Percentiles rank a stretch among this genome's conserved stretches.
These are phyloP conservation scores for Ditylenchus dipsaci DNA, from an alignment of 1,140 invertebrate species.

Conservation along the genomic window DNA sequence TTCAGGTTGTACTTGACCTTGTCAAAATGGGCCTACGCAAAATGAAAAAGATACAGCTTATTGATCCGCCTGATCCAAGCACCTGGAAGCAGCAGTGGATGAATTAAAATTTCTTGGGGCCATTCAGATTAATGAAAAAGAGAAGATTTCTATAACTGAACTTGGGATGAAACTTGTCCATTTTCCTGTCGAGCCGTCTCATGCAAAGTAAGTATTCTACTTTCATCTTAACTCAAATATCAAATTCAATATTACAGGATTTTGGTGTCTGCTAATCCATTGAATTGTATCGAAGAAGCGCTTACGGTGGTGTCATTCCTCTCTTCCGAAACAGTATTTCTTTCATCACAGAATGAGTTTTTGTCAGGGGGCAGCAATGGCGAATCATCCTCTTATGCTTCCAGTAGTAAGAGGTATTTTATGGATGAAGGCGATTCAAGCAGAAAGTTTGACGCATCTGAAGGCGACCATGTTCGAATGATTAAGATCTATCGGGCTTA, in stretches of 20 bases:
- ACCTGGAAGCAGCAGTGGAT: slow-evolving; percentile 35
- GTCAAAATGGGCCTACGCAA: slow-evolving; percentile 60
- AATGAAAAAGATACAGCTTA: slow-evolving; percentile 60
- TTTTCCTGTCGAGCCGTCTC: slow-evolving; percentile 80
- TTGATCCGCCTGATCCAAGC: slow-evolving; percentile 59
- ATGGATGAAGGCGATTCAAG: background rate
- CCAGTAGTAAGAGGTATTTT: slow-evolving; percentile 66
- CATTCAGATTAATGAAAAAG: background rate
- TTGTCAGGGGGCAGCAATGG: slow-evolving; percentile 30
- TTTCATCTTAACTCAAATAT: too few relatives aligned
- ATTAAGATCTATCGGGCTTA: slow-evolving; percentile 77
- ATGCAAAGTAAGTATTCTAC: slow-evolving; percentile 18
- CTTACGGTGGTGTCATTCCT: slow-evolving; percentile 69
- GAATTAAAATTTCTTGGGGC: slow-evolving; percentile 30
- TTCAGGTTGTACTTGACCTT: slow-evolving; percentile 61
- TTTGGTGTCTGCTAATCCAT: slow-evolving; percentile 25
- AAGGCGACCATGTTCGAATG: slow-evolving; percentile 87
- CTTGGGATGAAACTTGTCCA: slow-evolving; percentile 78
- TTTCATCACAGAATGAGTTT: slow-evolving; percentile 59
- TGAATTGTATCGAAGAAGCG: slow-evolving; percentile 70
- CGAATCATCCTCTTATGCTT: slow-evolving; percentile 62
- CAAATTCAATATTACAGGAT: too few relatives aligned
- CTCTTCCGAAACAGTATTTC: slow-evolving; percentile 68
- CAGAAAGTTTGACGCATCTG: slow-evolving; percentile 56
- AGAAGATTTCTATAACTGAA: slow-evolving; percentile 65